Conservation (phyloP, 2,888 invertebrate genomes). For the Ferdinandea cuprea region DNA sequence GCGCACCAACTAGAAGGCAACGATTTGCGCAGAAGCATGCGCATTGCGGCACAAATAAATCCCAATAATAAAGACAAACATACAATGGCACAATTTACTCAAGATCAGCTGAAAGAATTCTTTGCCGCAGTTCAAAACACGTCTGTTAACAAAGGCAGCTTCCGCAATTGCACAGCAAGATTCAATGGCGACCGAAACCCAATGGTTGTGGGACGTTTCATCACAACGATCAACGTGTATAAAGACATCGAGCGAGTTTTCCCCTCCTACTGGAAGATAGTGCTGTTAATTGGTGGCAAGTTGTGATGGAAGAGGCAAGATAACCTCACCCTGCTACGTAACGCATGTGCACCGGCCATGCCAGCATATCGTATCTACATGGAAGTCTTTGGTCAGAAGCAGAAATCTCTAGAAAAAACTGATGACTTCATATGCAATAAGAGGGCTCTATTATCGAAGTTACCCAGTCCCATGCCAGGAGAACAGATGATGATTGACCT, state of each 20-base stretch:
- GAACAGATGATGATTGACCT: conserved; percentile 23
- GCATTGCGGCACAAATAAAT: no score
- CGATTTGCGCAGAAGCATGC: no score
- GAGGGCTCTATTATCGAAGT: conserved; percentile 13
- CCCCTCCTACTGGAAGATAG: conserved; percentile 60
- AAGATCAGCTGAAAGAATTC: conserved; percentile 35
- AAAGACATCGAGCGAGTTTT: conserved; percentile 68
- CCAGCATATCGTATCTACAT: conserved; percentile 24
- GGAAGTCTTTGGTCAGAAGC: conserved; percentile 18
- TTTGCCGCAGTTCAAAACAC: no score
- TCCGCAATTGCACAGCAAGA: conserved; percentile 56
- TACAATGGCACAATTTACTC: no score
- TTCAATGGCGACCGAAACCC: conserved; percentile 51
- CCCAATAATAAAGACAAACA: no score
- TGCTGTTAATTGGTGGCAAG: conserved; percentile 74
- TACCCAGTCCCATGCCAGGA: background rate
- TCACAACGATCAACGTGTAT: conserved; percentile 51
- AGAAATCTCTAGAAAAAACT: conserved; percentile 13
- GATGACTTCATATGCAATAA: conserved; percentile 36
- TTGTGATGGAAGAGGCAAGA: conserved; percentile 45
- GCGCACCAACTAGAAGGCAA: no score
- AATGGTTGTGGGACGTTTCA: conserved; percentile 56
- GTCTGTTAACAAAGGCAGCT: conserved; percentile 41
- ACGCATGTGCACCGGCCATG: conserved; percentile 23
- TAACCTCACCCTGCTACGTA: conserved; percentile 14